A percentile compares a stretch with the other conserved stretches of the same genome.
These are phyloP conservation scores for Chrosomus eos DNA, from an alignment of 2,797 vertebrate genomes.

Conservation along the genomic window DNA sequence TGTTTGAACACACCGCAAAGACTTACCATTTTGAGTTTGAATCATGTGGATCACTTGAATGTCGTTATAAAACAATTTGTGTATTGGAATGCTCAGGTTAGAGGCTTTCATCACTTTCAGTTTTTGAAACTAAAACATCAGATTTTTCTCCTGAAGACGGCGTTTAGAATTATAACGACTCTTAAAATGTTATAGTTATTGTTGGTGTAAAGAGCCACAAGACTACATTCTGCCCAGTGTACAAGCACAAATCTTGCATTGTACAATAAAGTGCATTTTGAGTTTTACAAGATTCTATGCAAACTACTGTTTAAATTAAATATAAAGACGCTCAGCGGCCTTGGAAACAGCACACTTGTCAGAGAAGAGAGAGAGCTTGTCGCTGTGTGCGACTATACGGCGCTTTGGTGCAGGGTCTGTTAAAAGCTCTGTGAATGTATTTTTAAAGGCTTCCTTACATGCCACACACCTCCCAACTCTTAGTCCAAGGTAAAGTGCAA, in stretches of 20 bases:
- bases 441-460: slow-evolving; percentile 61
- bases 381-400: neutral
- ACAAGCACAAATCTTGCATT: neutral
- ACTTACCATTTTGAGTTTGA: too few relatives aligned
- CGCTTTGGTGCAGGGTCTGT: slow-evolving; percentile 51
- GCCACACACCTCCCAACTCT: slow-evolving; percentile 30
- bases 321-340: slow-evolving; percentile 25
- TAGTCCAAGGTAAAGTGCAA: slow-evolving; percentile 52
- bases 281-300: slow-evolving; percentile 40
- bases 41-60: too few relatives aligned
- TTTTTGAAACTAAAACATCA: too few relatives aligned
- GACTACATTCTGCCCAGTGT: neutral
- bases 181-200: neutral
- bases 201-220: neutral
- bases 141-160: too few relatives aligned
- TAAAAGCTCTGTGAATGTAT: slow-evolving; percentile 64
- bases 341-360: slow-evolving; percentile 20
- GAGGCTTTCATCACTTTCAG: too few relatives aligned
- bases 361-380: slow-evolving; percentile 36
- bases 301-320: slow-evolving; percentile 49
- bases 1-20: too few relatives aligned
- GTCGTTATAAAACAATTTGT: too few relatives aligned
- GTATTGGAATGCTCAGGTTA: too few relatives aligned
- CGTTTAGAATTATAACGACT: neutral
- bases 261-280: slow-evolving; percentile 12